Conservation (phyloP, 2,888 invertebrate genomes). For the Nomada fabriciana region DNA sequence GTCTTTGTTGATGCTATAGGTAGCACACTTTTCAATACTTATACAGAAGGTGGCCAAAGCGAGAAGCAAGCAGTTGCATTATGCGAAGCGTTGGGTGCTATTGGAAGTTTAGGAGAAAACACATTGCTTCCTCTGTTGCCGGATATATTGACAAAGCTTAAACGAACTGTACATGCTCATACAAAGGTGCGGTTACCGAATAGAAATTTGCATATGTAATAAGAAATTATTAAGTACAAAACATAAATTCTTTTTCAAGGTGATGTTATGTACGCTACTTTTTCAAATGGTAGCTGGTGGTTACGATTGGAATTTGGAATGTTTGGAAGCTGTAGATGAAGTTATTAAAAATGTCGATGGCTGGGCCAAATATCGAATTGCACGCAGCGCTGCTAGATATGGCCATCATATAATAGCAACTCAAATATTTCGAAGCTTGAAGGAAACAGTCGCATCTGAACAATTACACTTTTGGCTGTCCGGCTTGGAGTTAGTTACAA, state of each 20-base stretch:
- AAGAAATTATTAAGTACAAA: background rate
- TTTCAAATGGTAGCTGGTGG: conserved; percentile 92
- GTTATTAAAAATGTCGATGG: conserved; percentile 87
- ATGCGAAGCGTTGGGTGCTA: conserved; percentile 91
- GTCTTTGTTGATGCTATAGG: conserved; percentile 89
- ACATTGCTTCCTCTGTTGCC: conserved; percentile 87
- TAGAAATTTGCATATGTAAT: background rate
- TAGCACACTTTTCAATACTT: conserved; percentile 83
- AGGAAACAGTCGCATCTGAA: conserved; percentile 92
- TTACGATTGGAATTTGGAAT: conserved; percentile 88
- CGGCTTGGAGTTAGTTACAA: conserved; percentile 91
- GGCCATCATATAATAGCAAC: conserved; percentile 92
- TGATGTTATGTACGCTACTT: conserved; percentile 93
- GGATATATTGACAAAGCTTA: conserved; percentile 85
- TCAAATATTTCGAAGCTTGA: conserved; percentile 87
- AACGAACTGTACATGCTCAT: conserved; percentile 81
- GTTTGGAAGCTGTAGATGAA: conserved; percentile 87
- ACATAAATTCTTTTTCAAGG: conserved; percentile 74
- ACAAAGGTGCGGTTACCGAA: conserved; percentile 78
- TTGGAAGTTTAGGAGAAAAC: conserved; percentile 87
- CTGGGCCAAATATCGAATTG: conserved; percentile 95
- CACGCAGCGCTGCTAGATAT: conserved; percentile 93
- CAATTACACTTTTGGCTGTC: conserved; percentile 95
- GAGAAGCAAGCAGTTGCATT: conserved; percentile 85
- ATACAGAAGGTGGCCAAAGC: conserved; percentile 73